Evolutionary conservation across 2,797 vertebrate species (phyloP).

Genomic region (Mus caroli): DNA sequence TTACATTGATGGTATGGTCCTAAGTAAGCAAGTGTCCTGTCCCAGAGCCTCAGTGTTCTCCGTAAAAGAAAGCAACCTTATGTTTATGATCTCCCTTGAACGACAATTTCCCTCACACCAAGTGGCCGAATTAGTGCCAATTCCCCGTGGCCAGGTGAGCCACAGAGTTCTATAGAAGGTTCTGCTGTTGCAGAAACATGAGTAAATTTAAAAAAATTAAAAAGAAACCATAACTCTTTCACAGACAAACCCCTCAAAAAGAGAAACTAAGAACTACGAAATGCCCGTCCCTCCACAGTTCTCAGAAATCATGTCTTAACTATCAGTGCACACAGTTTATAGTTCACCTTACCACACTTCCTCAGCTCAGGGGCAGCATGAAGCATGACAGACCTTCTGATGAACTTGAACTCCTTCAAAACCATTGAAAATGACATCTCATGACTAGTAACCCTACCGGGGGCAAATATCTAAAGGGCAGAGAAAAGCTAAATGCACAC

Average conservation of each 20-base stretch:
- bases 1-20: background rate
- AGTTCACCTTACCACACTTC: background rate
- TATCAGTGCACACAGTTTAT: background rate
- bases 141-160: background rate
- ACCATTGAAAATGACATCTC: background rate
- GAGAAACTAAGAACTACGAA: background rate
- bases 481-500: background rate
- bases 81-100: background rate
- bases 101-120: slow-evolving; percentile 8
- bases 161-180: background rate
- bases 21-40: background rate
- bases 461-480: slow-evolving; percentile 7
- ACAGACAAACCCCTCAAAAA: background rate
- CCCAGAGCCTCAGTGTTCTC: background rate
- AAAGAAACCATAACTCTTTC: background rate
- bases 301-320: background rate
- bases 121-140: background rate
- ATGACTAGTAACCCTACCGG: background rate
- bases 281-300: background rate
- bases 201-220: background rate
- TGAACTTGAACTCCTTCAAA: background rate
- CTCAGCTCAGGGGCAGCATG: background rate
- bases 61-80: background rate
- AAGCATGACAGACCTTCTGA: background rate
- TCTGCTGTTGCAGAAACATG: background rate